Base-by-base conservation (phyloP, 2,888 invertebrate species). In the Orthosia cruda region DNA sequence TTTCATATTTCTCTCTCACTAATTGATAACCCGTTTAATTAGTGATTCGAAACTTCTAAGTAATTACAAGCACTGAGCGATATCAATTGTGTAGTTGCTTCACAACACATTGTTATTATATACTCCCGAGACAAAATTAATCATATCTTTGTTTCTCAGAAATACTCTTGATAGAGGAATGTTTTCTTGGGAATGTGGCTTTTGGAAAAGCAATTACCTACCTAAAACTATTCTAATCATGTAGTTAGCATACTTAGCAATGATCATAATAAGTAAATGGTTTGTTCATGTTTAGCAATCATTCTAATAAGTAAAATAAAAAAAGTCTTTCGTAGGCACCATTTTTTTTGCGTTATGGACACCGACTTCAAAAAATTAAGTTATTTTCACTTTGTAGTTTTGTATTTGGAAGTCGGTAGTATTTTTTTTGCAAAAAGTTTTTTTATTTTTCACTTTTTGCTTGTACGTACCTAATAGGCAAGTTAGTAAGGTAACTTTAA, bases 1-100 rank as follows among this genome's bases (percentile, higher is more conserved):
- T 57, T 66, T 63, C 49, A 18, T 26, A 58, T 49, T 66, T 58
- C 18, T 20, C 65, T 49, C 40, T 26, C 40, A 47, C 62, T 78
- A 78, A 78, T 81, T 81, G 47, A 67, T 64, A 71, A 63, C 58
- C 57, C 52, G 61, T 69, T 72, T 83, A 78, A 75, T 74, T 65
- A 65, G 64, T 74, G 74, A 81, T 74, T 81, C 76, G 57, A 63
- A 81, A 75, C 57, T 83, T 71, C 49, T 50, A 26, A 15, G 61
- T 80, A 80, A 71, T 82, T 82, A 80, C 71, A 59, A 18, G 23
- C 32, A 64, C 50, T 45, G 32, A 55, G 55, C 72, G 62, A 72
- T 71, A 77, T 64, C 77, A 80, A 82, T 77, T 80, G 83, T 59
- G 40, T 82, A 71, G 77, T 77, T 82, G 59, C 64, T 65, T 77